A percentile compares a stretch with the other conserved stretches of the same genome.
Conservation (phyloP, 2,797 vertebrate genomes). For the Hypotaenidia okinawae region DNA sequence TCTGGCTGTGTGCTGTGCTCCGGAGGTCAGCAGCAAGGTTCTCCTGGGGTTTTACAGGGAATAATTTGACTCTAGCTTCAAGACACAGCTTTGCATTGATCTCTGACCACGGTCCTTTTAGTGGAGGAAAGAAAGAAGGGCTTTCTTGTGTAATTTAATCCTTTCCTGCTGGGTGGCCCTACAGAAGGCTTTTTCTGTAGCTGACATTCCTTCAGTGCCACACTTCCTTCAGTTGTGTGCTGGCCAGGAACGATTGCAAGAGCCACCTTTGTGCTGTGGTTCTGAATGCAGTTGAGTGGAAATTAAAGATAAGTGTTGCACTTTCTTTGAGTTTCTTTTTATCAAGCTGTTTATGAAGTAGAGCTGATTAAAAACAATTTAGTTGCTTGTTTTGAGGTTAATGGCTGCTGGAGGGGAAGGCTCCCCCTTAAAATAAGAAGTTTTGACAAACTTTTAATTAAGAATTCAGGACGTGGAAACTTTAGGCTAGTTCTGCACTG, state of each 20-base stretch:
- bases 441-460: conserved; percentile 53
- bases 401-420: conserved; percentile 18
- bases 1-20: not conserved
- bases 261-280: not conserved
- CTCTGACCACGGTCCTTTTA: conserved; percentile 11
- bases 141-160: conserved; percentile 19
- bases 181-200: not conserved
- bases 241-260: not conserved
- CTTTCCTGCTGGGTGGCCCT: conserved; percentile 46
- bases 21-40: not conserved
- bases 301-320: conserved; percentile 35
- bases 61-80: not conserved
- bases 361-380: conserved; percentile 28
- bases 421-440: not conserved
- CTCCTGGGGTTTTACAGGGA: not conserved
- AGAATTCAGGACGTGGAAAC: conserved; percentile 4
- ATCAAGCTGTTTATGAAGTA: conserved; percentile 32
- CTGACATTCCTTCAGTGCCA: not conserved
- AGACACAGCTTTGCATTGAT: not conserved
- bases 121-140: not conserved
- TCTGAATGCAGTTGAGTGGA: conserved; percentile 12
- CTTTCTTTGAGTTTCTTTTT: conserved; percentile 37
- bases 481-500: conserved; percentile 12
- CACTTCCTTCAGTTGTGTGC: not conserved
- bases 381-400: conserved; percentile 32